These are phyloP conservation scores for Corvus cornix DNA, from an alignment of 2,113 vertebrate genomes.

Conservation along the genomic window DNA sequence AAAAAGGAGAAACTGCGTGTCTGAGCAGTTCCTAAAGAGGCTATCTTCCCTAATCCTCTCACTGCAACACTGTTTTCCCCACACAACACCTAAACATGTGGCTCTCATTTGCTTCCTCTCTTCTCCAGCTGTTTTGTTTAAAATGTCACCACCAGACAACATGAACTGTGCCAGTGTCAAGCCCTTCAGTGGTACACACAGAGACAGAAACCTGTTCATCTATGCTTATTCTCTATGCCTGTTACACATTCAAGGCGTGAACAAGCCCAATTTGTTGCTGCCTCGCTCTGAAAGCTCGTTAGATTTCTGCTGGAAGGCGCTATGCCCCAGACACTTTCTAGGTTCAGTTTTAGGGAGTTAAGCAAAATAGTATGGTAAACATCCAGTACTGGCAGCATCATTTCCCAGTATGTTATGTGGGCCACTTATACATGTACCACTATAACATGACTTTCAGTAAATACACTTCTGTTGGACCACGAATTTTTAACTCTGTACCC, in stretches of 20 bases:
- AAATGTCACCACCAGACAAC: background rate
- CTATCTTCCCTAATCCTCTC: background rate
- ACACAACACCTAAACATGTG: fast-evolving
- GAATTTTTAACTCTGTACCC: background rate
- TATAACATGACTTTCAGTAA: background rate
- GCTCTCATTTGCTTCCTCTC: background rate
- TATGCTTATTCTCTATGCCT: background rate
- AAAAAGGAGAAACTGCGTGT: background rate
- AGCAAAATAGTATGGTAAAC: background rate
- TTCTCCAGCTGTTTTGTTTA: background rate
- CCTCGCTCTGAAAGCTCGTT: background rate
- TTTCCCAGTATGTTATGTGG: background rate
- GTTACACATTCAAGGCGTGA: background rate
- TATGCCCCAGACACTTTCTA: background rate
- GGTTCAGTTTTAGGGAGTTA: background rate
- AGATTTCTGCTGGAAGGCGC: background rate
- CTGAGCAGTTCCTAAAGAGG: background rate
- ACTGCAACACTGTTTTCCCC: background rate
- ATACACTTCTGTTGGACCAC: background rate
- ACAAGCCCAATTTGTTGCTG: background rate
- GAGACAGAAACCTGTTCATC: background rate
- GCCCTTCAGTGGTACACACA: background rate
- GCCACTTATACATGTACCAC: background rate
- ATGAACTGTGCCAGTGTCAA: background rate
- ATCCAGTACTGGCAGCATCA: background rate